Evolutionary conservation across 2,888 invertebrate species (phyloP).

Genomic region (Clusia tigrina): DNA sequence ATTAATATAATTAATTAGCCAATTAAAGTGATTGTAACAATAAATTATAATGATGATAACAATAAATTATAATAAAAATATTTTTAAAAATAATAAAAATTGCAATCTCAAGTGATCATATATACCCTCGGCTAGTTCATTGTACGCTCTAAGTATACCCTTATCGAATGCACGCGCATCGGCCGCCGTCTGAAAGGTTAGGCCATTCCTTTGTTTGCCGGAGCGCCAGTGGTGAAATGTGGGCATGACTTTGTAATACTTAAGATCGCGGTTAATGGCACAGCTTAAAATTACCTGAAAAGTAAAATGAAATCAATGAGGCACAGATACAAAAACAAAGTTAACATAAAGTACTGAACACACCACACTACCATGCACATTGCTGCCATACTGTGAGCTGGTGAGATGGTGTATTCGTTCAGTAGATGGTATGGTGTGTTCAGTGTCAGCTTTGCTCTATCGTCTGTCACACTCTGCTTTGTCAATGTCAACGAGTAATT

Average conservation of each 20-base stretch:
- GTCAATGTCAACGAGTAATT: too few relatives aligned
- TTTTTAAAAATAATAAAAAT: neutral
- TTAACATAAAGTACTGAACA: too few relatives aligned
- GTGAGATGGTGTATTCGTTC: too few relatives aligned
- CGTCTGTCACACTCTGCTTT: too few relatives aligned
- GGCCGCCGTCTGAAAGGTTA: slow-evolving; percentile 95
- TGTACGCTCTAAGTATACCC: slow-evolving; percentile 87
- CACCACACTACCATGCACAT: too few relatives aligned
- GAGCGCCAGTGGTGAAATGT: slow-evolving; percentile 99
- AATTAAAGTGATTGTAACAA: too few relatives aligned
- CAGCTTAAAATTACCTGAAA: slow-evolving; percentile 94
- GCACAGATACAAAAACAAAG: too few relatives aligned
- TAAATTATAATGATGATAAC: neutral
- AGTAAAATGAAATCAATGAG: too few relatives aligned
- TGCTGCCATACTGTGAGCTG: too few relatives aligned
- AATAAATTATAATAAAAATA: neutral
- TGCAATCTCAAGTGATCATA: slow-evolving; percentile 13
- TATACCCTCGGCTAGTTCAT: slow-evolving; percentile 91
- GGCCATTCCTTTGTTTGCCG: slow-evolving; percentile 92
- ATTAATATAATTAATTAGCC: too few relatives aligned
- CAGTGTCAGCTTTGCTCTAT: too few relatives aligned
- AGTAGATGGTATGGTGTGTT: too few relatives aligned
- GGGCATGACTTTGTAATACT: slow-evolving; percentile 97
- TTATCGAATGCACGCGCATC: slow-evolving; percentile 94
- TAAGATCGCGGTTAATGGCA: slow-evolving; percentile 93